Percentiles rank a stretch among this genome's conserved stretches.
Conservation (phyloP, 2,797 vertebrate species). For the Botia almorhae region DNA sequence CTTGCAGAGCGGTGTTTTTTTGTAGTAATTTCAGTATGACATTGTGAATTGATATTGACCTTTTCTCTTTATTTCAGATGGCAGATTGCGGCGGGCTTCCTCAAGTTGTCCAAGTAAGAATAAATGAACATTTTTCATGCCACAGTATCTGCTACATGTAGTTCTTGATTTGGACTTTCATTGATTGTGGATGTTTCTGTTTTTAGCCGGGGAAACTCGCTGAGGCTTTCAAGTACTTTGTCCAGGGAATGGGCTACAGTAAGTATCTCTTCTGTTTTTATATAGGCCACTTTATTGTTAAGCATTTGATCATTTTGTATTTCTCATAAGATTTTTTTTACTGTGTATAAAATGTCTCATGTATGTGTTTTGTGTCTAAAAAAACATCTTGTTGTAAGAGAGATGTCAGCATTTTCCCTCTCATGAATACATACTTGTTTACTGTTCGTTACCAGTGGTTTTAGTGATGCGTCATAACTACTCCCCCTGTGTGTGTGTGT, state of each 20-base stretch:
- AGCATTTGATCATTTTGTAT: constrained; percentile 11
- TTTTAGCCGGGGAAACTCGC: constrained; percentile 77
- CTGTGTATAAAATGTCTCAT: constrained; percentile 36
- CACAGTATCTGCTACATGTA: neutral
- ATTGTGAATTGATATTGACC: neutral
- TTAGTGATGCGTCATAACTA: neutral
- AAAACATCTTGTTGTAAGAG: constrained; percentile 44
- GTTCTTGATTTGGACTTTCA: neutral
- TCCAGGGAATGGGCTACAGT: constrained; percentile 84
- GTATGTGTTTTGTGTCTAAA: constrained; percentile 45
- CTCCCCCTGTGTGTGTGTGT: neutral
- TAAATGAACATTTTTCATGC: neutral
- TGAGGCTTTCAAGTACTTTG: constrained; percentile 81
- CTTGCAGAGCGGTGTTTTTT: neutral
- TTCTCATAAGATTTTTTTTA: constrained; percentile 25
- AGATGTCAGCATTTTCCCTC: constrained; percentile 31
- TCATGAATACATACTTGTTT: constrained; percentile 7
- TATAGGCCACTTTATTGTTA: constrained; percentile 3
- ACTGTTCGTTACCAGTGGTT: neutral
- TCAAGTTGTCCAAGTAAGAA: constrained; percentile 93
- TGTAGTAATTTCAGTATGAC: neutral
- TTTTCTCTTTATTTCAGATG: constrained; percentile 83
- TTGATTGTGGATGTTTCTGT: constrained; percentile 21
- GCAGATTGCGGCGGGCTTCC: constrained; percentile 94
- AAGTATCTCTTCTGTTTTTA: constrained; percentile 62